Evolutionary conservation across 2,888 invertebrate species (phyloP), one percentile per base, ranked within the genome.

Genomic region (Ectemnius continuus): DNA sequence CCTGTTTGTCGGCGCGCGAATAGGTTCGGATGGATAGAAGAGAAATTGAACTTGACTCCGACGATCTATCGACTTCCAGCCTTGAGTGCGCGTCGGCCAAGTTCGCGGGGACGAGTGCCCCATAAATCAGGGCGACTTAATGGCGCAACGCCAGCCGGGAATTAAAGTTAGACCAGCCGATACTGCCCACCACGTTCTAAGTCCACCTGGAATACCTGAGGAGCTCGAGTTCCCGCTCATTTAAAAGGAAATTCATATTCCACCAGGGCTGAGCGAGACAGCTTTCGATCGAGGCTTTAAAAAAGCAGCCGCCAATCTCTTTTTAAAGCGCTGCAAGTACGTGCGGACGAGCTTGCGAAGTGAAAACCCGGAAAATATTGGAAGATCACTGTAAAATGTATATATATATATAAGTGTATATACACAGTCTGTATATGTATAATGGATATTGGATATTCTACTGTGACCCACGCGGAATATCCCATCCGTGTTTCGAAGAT

Each of bases 1-100:
- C 36, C 4, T 36, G 1, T 11, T 36, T 2, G 8, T 52, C n/a
- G 56, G n/a, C 16, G n/a, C n/a, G 13, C n/a, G 45, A 8, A 46
- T 23, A 56, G 26, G 26, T 2, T 56, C 18, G 61, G 57, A 20
- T 20, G 20, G 45, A 5, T 14, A 18, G 60, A 16, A n/a, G 64
- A 72, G 71, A 47, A 72, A 72, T 67, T 48, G 52, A 67, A 67
- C 67, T 67, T 71, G 28, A 67, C 62, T 62, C 59, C n/a, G 16
- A 13, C 52, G 14, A 57, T 45, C 23, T 67, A 58, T 61, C 56
- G 61, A 23, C 23, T 48, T 2, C 13, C n/a, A 67, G 52, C 61
- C 62, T 61, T 71, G 67, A 61, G 67, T 71, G 61, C 18, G 36
- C 14, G 36, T 8, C 11, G 14, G 36, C 36, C 23, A 61, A n/a